These are phyloP conservation scores for Ciconia nigra DNA, from an alignment of 2,797 vertebrate genomes.

Conservation along the genomic window DNA sequence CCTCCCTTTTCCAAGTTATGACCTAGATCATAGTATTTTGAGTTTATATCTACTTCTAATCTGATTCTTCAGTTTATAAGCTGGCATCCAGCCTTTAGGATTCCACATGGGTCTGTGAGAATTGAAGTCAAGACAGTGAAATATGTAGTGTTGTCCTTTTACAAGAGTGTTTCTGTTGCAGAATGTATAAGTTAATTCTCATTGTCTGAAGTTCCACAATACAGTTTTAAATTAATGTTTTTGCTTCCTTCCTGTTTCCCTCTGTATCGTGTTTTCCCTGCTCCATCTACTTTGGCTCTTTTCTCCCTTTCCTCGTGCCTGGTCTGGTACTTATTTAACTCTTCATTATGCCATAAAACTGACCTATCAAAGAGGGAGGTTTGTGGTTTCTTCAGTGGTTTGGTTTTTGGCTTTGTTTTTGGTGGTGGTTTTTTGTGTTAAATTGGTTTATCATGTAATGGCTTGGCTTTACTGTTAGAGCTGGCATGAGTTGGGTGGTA, in stretches of 20 bases:
- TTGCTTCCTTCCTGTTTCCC: neutral
- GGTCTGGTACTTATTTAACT: neutral
- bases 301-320: neutral
- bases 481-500: neutral
- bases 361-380: rapidly evolving
- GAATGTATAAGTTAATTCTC: neutral
- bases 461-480: neutral
- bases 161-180: neutral
- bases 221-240: neutral
- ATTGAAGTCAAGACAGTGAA: neutral
- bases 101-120: neutral
- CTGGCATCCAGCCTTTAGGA: neutral
- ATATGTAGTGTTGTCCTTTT: neutral
- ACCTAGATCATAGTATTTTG: neutral
- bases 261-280: neutral
- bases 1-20: neutral
- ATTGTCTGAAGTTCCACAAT: neutral
- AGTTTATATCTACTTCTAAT: neutral
- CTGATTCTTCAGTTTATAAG: neutral
- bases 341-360: neutral
- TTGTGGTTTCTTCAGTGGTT: neutral
- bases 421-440: neutral
- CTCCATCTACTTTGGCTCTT: neutral
- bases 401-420: neutral
- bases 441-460: neutral